Conservation (phyloP, 1,140 invertebrate species). For the Sogatella furcifera region DNA sequence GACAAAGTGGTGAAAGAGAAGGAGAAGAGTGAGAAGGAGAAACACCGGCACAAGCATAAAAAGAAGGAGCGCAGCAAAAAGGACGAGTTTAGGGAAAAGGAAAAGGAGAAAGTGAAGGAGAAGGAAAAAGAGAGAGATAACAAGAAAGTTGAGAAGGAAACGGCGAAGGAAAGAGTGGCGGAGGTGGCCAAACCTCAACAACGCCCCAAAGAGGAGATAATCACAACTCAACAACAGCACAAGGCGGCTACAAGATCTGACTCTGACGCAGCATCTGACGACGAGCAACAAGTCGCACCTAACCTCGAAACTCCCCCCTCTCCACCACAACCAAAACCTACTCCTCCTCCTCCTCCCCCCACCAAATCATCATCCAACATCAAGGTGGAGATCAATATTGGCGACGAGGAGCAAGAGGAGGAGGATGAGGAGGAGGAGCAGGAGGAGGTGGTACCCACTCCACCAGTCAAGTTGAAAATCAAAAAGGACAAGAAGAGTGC, state of each 20-base stretch:
- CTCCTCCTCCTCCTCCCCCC: slow-evolving; percentile 9
- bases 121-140: slow-evolving; percentile 30
- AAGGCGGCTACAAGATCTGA: slow-evolving; percentile 10
- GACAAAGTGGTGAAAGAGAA: slow-evolving; percentile 27
- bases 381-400: not conserved
- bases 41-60: slow-evolving; percentile 39
- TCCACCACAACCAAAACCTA: too few relatives aligned
- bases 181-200: slow-evolving; percentile 10
- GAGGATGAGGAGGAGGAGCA: slow-evolving; percentile 12
- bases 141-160: slow-evolving; percentile 24
- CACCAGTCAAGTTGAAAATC: too few relatives aligned
- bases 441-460: slow-evolving; percentile 16
- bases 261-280: slow-evolving; percentile 13
- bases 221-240: too few relatives aligned
- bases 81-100: slow-evolving; percentile 19
- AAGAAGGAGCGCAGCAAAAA: slow-evolving; percentile 37
- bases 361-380: slow-evolving; percentile 1
- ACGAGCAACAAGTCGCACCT: slow-evolving; percentile 8
- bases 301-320: too few relatives aligned
- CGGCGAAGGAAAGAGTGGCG: not conserved
- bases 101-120: slow-evolving; percentile 35
- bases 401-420: slow-evolving; percentile 13
- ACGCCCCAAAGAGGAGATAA: too few relatives aligned
- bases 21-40: slow-evolving; percentile 31
- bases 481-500: slow-evolving; percentile 19